Evolutionary conservation across 2,888 invertebrate species (phyloP).

Genomic region (Cryptosula pallasiana): DNA sequence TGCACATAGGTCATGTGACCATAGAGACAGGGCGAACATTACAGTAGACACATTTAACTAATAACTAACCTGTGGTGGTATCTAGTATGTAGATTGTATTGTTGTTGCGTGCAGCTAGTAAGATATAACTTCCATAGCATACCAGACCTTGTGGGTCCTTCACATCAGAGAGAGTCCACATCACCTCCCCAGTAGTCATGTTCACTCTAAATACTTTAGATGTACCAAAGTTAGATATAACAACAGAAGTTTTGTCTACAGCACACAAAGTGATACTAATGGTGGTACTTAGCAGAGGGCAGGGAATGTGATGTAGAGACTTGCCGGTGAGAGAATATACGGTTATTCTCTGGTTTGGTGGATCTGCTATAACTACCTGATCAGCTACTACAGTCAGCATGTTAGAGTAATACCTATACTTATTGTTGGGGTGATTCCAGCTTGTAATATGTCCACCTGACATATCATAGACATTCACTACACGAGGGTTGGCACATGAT

Average conservation of each 20-base stretch:
- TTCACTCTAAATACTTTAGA: constrained; percentile 16
- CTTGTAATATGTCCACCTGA: neutral
- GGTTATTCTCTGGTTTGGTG: neutral
- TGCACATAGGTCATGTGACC: no score
- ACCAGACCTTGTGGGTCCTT: neutral
- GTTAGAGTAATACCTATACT: neutral
- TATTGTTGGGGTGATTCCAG: neutral
- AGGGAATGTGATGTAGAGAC: neutral
- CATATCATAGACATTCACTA: neutral
- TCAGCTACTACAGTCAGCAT: neutral
- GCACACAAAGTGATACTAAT: neutral
- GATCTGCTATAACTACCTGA: neutral
- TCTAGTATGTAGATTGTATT: neutral
- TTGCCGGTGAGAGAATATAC: neutral
- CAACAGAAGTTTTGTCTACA: neutral
- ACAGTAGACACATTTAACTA: no score
- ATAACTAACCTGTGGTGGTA: neutral
- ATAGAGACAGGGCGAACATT: no score
- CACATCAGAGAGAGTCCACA: neutral
- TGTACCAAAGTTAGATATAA: neutral
- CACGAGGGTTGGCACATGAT: neutral
- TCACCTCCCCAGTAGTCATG: neutral
- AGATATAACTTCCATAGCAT: neutral
- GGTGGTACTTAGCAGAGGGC: neutral
- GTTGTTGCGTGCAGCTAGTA: neutral